Percentiles rank a stretch among this genome's conserved stretches.
These are phyloP conservation scores for Aphrophora alni DNA, from an alignment of 2,888 invertebrate species.

Conservation along the genomic window DNA sequence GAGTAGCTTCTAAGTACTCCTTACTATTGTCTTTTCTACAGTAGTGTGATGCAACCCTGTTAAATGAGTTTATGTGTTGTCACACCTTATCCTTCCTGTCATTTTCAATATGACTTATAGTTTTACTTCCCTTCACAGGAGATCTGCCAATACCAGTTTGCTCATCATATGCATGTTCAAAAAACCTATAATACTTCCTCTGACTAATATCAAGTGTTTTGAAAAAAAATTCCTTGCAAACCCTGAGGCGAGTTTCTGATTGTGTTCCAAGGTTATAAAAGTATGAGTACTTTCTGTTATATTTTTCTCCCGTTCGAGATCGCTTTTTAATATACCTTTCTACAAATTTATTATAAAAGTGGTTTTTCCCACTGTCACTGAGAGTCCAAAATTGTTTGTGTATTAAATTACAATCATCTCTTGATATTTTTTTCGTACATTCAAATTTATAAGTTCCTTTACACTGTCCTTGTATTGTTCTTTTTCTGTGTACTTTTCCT, in stretches of 20 bases:
- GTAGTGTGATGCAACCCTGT: background rate
- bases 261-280: background rate
- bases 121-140: background rate
- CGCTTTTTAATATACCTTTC: background rate
- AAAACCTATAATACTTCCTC: background rate
- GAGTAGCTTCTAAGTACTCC: too few relatives aligned
- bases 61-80: background rate
- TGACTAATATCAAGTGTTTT: background rate
- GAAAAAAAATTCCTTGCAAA: background rate
- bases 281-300: background rate
- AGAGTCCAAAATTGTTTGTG: constrained; percentile 9
- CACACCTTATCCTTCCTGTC: background rate
- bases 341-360: background rate
- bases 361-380: background rate
- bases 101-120: background rate
- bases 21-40: background rate
- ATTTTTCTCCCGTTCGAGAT: background rate
- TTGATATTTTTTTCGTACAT: background rate
- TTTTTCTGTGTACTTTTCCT: background rate
- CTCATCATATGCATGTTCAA: background rate
- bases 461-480: background rate
- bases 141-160: background rate
- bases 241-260: background rate
- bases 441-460: background rate
- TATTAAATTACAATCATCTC: background rate